These are phyloP conservation scores for Torymus texanus DNA, from an alignment of 2,888 invertebrate genomes.

Conservation along the genomic window DNA sequence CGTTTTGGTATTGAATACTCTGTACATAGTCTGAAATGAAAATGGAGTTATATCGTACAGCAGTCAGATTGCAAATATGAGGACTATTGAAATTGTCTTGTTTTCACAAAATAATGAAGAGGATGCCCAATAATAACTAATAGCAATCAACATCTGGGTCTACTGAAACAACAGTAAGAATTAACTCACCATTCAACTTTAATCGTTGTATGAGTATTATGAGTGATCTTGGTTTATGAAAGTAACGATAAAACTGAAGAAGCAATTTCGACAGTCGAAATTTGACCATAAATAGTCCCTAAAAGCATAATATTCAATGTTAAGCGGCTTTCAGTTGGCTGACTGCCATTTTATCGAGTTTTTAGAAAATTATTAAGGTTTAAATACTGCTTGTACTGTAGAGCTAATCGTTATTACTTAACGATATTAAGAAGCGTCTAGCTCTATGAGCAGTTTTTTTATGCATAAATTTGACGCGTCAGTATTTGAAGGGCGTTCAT, in stretches of 20 bases:
- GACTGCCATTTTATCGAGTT: conserved; percentile 53
- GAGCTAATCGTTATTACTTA: conserved; percentile 40
- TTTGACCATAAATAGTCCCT: conserved; percentile 70
- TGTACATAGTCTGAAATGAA: conserved; percentile 90
- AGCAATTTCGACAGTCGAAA: conserved; percentile 58
- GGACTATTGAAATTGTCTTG: conserved; percentile 62
- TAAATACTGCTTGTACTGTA: conserved; percentile 54
- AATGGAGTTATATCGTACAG: conserved; percentile 62
- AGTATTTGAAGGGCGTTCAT: conserved; percentile 71
- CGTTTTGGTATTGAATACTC: conserved; percentile 95
- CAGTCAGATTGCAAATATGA: conserved; percentile 64
- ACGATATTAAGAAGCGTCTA: conserved; percentile 37
- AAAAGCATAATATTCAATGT: conserved; percentile 58
- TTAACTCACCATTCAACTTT: conserved; percentile 66
- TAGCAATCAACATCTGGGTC: conserved; percentile 69
- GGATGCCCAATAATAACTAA: conserved; percentile 60
- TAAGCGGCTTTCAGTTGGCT: conserved; percentile 49
- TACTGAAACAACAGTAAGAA: conserved; percentile 70
- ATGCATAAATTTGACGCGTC: conserved; percentile 55
- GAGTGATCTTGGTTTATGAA: conserved; percentile 71
- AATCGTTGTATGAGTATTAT: conserved; percentile 67
- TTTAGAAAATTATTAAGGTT: conserved; percentile 54
- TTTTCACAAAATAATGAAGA: conserved; percentile 68
- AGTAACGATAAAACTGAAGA: conserved; percentile 63
- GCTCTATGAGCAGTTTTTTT: conserved; percentile 53